Conservation (phyloP, 2,888 invertebrate genomes). For the Andrena marginata region DNA sequence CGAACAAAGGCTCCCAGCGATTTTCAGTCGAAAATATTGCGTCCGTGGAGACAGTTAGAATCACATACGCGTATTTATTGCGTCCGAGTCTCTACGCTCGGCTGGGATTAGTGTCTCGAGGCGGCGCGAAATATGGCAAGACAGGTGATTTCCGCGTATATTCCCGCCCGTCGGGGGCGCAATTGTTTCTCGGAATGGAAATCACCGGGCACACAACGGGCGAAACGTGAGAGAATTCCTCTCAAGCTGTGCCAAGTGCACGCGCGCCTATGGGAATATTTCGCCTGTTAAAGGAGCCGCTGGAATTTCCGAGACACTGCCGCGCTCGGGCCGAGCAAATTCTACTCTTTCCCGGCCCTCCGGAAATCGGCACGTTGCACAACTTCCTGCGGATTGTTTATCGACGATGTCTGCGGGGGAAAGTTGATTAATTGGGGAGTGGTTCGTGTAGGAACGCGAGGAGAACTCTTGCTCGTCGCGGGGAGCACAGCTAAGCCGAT, state of each 20-base stretch:
- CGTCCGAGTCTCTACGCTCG: not conserved
- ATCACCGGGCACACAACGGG: constrained; percentile 42
- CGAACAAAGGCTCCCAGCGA: constrained; percentile 1
- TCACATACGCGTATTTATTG: constrained; percentile 21
- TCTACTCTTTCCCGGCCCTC: not conserved
- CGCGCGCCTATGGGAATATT: constrained; percentile 59
- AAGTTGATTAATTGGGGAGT: constrained; percentile 32
- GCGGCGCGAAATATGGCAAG: constrained; percentile 65
- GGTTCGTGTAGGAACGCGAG: constrained; percentile 9
- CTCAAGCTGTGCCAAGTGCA: constrained; percentile 59
- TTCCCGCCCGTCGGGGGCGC: constrained; percentile 55
- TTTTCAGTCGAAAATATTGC: constrained; percentile 28
- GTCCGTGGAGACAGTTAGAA: not conserved
- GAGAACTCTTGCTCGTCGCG: not conserved
- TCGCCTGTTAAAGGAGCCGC: constrained; percentile 48
- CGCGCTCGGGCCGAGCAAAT: not conserved
- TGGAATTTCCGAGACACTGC: constrained; percentile 27
- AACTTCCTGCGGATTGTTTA: constrained; percentile 19
- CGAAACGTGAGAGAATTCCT: constrained; percentile 78
- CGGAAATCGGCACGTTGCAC: constrained; percentile 25
- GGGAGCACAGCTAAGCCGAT: constrained; percentile 3
- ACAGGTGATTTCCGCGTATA: constrained; percentile 76
- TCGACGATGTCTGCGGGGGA: constrained; percentile 4
- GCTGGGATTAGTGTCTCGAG: constrained; percentile 43
- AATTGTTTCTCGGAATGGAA: constrained; percentile 82